phyloP scores from a whole-genome alignment of 2,113 vertebrate species.

The Hirundichthys speculiger region DNA sequence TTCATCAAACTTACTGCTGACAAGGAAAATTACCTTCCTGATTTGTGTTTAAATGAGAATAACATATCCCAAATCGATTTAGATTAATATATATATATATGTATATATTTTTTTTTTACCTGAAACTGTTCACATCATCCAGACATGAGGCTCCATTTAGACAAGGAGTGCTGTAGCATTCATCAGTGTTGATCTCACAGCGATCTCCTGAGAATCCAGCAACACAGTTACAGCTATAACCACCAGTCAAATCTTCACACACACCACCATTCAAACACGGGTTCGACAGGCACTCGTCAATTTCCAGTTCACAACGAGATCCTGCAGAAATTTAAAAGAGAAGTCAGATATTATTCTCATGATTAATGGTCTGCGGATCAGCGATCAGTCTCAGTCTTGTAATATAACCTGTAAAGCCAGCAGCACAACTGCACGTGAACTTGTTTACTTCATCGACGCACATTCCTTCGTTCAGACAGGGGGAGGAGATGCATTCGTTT shows the following conservation, averaged over 20 bases:
- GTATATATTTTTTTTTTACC: slow-evolving; percentile 77
- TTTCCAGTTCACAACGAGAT: slow-evolving; percentile 87
- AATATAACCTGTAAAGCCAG: slow-evolving; percentile 87
- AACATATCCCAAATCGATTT: too few relatives aligned
- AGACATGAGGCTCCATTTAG: slow-evolving; percentile 89
- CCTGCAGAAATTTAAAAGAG: slow-evolving; percentile 54
- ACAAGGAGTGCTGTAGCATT: slow-evolving; percentile 91
- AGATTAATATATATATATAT: too few relatives aligned
- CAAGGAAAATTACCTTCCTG: too few relatives aligned
- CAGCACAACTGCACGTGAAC: slow-evolving; percentile 86
- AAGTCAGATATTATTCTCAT: neutral
- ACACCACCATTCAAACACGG: slow-evolving; percentile 90
- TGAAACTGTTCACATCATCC: slow-evolving; percentile 89
- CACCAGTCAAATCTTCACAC: slow-evolving; percentile 88
- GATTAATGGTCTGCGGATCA: neutral
- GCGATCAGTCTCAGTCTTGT: too few relatives aligned
- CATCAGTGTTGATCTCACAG: slow-evolving; percentile 91
- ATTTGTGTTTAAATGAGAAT: too few relatives aligned
- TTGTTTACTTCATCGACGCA: slow-evolving; percentile 88
- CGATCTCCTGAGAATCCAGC: slow-evolving; percentile 86
- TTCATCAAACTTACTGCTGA: too few relatives aligned
- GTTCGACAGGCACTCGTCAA: slow-evolving; percentile 90
- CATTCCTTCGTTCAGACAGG: slow-evolving; percentile 89
- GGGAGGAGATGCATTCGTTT: slow-evolving; percentile 91
- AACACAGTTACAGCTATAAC: slow-evolving; percentile 88